Evolutionary conservation across 2,888 invertebrate species (phyloP).

Genomic region (Aporophyla lueneburgensis): DNA sequence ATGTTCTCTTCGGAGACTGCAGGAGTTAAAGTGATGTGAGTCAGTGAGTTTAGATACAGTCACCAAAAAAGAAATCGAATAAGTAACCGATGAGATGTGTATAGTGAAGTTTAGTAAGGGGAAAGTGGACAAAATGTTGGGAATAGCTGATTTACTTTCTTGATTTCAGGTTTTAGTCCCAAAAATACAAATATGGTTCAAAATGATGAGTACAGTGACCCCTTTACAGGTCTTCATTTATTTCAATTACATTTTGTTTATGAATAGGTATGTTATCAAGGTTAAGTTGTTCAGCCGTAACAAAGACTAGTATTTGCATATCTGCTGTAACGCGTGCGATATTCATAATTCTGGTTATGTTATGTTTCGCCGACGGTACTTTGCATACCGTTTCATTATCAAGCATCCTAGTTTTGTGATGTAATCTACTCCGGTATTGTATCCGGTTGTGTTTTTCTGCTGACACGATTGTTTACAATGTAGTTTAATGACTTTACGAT

Average conservation of each 20-base stretch:
- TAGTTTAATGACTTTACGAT: not conserved
- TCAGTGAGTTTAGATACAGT: no score
- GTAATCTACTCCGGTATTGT: not conserved
- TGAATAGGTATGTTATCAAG: conserved; percentile 13
- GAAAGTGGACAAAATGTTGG: not conserved
- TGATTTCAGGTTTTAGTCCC: not conserved
- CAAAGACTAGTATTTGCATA: conserved; percentile 34
- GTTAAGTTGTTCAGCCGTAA: conserved; percentile 19
- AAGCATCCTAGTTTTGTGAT: conserved; percentile 27
- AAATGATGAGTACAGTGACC: not conserved
- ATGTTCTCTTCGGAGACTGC: no score
- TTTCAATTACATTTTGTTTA: not conserved
- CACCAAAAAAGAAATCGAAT: no score
- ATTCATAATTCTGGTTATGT: conserved; percentile 14
- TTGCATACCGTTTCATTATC: conserved; percentile 31
- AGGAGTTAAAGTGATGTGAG: not conserved
- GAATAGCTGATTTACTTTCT: not conserved
- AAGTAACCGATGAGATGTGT: no score
- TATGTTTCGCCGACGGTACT: conserved; percentile 25
- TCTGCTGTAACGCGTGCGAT: conserved; percentile 27
- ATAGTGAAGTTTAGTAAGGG: not conserved
- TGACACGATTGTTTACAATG: not conserved
- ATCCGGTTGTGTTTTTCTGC: not conserved
- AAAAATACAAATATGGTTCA: not conserved
- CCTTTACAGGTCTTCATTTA: not conserved